Base-by-base conservation (phyloP, 2,888 invertebrate species). In the Stratiomys singularior region DNA sequence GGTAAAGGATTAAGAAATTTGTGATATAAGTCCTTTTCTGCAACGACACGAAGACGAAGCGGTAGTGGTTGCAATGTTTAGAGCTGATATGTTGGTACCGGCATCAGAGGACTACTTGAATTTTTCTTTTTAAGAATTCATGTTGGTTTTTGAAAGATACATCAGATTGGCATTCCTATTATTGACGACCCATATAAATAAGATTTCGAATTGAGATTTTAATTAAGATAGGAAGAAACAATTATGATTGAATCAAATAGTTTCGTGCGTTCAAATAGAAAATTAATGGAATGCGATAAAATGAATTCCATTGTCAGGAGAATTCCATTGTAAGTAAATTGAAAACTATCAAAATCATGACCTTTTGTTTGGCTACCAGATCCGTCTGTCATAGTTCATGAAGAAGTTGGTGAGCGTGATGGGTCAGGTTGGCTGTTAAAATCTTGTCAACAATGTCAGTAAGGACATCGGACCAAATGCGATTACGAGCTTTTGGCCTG, bases 1-100 rank as follows among this genome's bases (percentile, higher is more conserved):
- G 18, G n/a, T n/a, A 25, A 71, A 46, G 71, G 71, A 71, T 71
- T 71, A 71, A 71, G 71, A 71, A 71, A 71, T 71, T 47, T 71
- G 52, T 52, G 52, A 52, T 4, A 52, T 52, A 15, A 52, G 52
- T 52, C 7, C 7, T 52, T 52, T 13, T 4, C n/a, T 44, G n/a
- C 13, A 9, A 44, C 44, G 13, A 13, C 13, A 44, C n/a, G 18
- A 9, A 9, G 52, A 15, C 2, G 15, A 9, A 15, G 52, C 15
- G 18, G 52, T n/a, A 4, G 52, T 52, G 37, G 37, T 52, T 52
- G 52, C n/a, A n/a, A 52, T 9, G 9, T 37, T 3, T 5, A 37
- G 37, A 37, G 9, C 3, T 37, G 9, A 9, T 37, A 52, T 52
- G 52, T 52, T 52, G 52, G 52, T 52, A 52, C 52, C 52, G 52